Conservation (phyloP, 1,140 invertebrate genomes). For the Thaumetopoea pityocampa region DNA sequence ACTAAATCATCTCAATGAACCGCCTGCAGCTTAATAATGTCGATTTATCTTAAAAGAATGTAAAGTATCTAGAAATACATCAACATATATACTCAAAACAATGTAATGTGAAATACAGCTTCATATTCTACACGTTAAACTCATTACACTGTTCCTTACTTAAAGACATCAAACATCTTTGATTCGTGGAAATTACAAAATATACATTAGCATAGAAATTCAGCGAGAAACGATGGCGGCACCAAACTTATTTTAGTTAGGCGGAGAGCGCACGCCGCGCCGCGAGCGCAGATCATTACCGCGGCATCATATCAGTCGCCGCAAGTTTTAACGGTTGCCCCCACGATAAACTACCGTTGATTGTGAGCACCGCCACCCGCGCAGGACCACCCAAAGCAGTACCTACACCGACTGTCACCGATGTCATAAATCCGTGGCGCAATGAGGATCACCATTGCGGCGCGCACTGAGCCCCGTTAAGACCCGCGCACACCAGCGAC, state of each 20-base stretch:
- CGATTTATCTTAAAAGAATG: too few relatives aligned
- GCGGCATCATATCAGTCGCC: slow-evolving; percentile 34
- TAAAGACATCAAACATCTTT: too few relatives aligned
- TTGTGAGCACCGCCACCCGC: slow-evolving; percentile 39
- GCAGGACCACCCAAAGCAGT: slow-evolving; percentile 59
- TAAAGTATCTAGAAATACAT: too few relatives aligned
- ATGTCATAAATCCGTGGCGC: slow-evolving; percentile 63
- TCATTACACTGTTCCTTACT: too few relatives aligned
- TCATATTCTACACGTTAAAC: too few relatives aligned
- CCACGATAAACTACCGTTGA: slow-evolving; percentile 53
- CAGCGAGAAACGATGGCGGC: slow-evolving; percentile 21
- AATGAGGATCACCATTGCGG: slow-evolving; percentile 50
- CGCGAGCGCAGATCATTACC: slow-evolving; percentile 30
- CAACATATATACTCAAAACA: too few relatives aligned
- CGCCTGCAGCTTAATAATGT: too few relatives aligned
- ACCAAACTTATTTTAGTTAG: slow-evolving; percentile 30
- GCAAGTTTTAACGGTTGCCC: slow-evolving; percentile 49
- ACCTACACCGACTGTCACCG: slow-evolving; percentile 30
- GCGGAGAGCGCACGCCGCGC: slow-evolving; percentile 14
- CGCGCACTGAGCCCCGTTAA: slow-evolving; percentile 53
- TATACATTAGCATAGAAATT: neutral
- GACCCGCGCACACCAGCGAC: slow-evolving; percentile 14
- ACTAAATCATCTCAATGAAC: too few relatives aligned
- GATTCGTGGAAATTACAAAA: too few relatives aligned
- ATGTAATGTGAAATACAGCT: too few relatives aligned